Base-by-base conservation (phyloP, 2,888 invertebrate genomes). In the Mythimna lalbum region DNA sequence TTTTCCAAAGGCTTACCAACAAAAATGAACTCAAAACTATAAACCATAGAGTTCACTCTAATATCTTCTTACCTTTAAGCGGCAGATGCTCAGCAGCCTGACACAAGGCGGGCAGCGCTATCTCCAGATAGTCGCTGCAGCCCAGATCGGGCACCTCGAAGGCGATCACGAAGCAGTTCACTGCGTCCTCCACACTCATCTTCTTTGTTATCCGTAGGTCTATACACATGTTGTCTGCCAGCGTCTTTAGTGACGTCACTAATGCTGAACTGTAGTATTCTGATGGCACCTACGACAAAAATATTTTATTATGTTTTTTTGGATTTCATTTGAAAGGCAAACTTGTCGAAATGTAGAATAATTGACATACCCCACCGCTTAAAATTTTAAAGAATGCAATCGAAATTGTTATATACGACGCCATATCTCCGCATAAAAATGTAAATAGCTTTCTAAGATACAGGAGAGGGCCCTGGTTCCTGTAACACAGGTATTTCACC, bases 61-160 rank as follows among this genome's bases (percentile, higher is more conserved):
- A 43, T 43, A 17, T n/a, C n/a, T n/a, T n/a, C 78, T 43, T 74
- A 96, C 96, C 96, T 94, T 96, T 96, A 2, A 98, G 91, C 0
- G 98, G 97, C 80, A 99, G 94, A 89, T 97, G 96, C 65, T 97
- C 97, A 1, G 98, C 97, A 0, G 98, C 98, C 86, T 97, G 97
- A 88, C 98, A 98, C 33, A 98, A 91, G 72, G 97, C 97, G 0
- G 98, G 98, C 75, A 98, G 93, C 0, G 98, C 98, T 50, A 97
- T 97, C 91, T 99, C 98, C 85, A 99, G 92, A 90, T 98, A 98
- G 90, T 98, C 98, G 27, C 97, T 97, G 80, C 97, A 97, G 12
- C 97, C 97, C 71, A 97, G 91, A 62, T 96, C 97, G 2, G 98
- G 98, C 84, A 98, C 97, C 91, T 98, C 98, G 87, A 98, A 97